Evolutionary conservation across 2,888 invertebrate species (phyloP), one percentile per base, ranked within the genome.

Genomic region (Cheiracanthium punctorium): DNA sequence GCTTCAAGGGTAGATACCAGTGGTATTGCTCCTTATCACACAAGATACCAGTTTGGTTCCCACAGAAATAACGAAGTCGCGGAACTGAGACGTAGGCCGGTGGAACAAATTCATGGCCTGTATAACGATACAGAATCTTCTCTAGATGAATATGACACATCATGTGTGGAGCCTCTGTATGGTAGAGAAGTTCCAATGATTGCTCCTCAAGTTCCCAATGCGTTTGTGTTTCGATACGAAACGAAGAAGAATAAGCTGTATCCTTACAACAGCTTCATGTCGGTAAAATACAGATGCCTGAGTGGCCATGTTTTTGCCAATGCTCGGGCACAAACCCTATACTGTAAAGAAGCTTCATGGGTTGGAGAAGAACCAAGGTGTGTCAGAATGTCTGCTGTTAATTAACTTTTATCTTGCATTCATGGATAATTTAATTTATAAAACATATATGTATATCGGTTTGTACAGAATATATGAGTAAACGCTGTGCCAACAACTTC

Each of bases 191-290:
- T 82, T n/a, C 87, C 87, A 5, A 79, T 70, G 65, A 73, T 82
- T 28, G 87, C 82, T 4, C 87, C 87, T 7, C 71, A 65, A 37
- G 32, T 82, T 20, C 43, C 33, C 4, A 41, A 87, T 80, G 79
- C 79, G 0, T 82, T 87, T 65, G 87, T 87, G 32, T 87, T 69
- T 24, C 73, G 71, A 5, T 87, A 87, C 74, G 87, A 82, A 71
- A 87, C 87, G 17, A 82, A 70, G 32, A 87, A 82, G 29, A 82
- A 87, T 65, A 37, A 79, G 37, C 4, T 24, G 17, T 82, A 71
- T 43, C 79, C 87, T 65, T 82, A 70, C 30, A 87, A 79, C 29
- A 65, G 30, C 20, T 87, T 74, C 41, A 82, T 87, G 82, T 30
- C 29, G n/a, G 87, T 87, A 37, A 79, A 74, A 52, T 87, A 87